Evolutionary conservation across 2,113 vertebrate species (phyloP).

Genomic region (Centropus unirufus): DNA sequence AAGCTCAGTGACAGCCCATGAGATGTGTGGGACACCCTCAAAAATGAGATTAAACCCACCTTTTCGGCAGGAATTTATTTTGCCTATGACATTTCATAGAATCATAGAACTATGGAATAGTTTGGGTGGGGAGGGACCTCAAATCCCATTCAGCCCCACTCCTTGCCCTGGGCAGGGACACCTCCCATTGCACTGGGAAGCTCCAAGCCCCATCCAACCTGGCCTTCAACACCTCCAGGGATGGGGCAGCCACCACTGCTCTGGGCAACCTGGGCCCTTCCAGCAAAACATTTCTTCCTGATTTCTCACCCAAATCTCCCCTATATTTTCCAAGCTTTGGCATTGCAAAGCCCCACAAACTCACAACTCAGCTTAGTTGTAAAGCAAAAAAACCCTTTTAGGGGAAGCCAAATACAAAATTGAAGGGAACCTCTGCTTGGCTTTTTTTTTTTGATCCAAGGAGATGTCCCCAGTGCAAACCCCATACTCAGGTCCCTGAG

Average conservation of each 20-base stretch:
- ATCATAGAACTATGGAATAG: too few relatives aligned
- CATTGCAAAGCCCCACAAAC: accelerated
- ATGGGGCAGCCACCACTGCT: too few relatives aligned
- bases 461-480: background rate
- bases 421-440: background rate
- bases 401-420: background rate
- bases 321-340: background rate
- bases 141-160: too few relatives aligned
- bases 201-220: too few relatives aligned
- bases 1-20: background rate
- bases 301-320: too few relatives aligned
- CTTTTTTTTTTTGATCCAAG: background rate
- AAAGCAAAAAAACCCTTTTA: accelerated
- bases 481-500: accelerated
- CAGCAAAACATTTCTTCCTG: too few relatives aligned
- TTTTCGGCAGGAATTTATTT: background rate
- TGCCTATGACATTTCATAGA: accelerated
- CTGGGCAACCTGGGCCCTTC: too few relatives aligned
- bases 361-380: accelerated
- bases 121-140: too few relatives aligned
- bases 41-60: background rate
- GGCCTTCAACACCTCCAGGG: too few relatives aligned
- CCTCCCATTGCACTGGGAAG: too few relatives aligned
- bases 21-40: background rate
- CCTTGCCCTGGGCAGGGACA: too few relatives aligned